Conservation (phyloP, 2,888 invertebrate genomes). For the Drosophila cognata region DNA sequence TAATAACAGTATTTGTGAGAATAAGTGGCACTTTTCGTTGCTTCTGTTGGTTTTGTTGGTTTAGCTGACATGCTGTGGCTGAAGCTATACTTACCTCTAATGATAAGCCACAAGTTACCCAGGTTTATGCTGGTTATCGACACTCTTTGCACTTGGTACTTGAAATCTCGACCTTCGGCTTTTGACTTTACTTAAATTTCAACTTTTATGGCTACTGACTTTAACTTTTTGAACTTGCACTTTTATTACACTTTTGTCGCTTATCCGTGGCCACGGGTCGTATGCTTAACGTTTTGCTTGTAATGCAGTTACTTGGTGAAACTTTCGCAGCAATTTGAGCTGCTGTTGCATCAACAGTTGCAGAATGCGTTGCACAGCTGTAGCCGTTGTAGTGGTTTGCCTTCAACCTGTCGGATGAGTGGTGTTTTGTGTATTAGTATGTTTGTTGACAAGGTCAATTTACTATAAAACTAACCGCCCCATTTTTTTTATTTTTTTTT, state of each 20-base stretch:
- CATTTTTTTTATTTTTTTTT: background rate
- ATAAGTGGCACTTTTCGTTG: slow-evolving; percentile 26
- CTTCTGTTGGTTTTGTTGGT: slow-evolving; percentile 11
- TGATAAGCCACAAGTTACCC: slow-evolving; percentile 83
- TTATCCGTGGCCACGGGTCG: slow-evolving; percentile 44
- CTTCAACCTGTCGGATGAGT: slow-evolving; percentile 45
- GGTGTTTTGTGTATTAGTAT: background rate
- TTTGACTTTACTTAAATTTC: slow-evolving; percentile 1
- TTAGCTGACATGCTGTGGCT: slow-evolving; percentile 1
- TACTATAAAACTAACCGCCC: slow-evolving; percentile 1
- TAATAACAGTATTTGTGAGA: slow-evolving; percentile 62
- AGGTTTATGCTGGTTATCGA: slow-evolving; percentile 70
- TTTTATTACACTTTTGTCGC: background rate
- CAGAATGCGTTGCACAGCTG: slow-evolving; percentile 84
- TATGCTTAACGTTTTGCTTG: slow-evolving; percentile 73
- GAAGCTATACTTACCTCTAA: slow-evolving; percentile 76
- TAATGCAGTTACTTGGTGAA: slow-evolving; percentile 78
- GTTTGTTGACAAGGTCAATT: slow-evolving; percentile 30
- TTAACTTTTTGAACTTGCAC: background rate
- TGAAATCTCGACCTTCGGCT: slow-evolving; percentile 3
- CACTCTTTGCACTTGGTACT: slow-evolving; percentile 43
- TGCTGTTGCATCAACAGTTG: slow-evolving; percentile 84
- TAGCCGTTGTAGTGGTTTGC: slow-evolving; percentile 83
- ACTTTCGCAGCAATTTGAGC: slow-evolving; percentile 84
- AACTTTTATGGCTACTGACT: background rate